Base-by-base conservation (phyloP, 2,113 vertebrate species). In the Ptilonorhynchus violaceus region DNA sequence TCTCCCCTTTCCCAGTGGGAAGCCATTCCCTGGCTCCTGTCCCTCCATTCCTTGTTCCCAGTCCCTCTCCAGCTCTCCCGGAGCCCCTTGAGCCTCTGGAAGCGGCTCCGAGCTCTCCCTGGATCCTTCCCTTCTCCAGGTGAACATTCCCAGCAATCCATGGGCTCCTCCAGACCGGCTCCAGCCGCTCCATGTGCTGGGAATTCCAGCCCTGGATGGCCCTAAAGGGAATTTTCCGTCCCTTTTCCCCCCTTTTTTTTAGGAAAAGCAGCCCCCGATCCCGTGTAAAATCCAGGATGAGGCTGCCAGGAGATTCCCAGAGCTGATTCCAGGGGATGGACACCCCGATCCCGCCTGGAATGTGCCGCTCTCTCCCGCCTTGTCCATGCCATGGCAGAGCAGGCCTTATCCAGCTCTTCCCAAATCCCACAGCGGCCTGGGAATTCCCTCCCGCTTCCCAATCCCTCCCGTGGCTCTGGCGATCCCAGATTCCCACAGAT, bases 321-420 rank as follows among this genome's bases (percentile, higher is more conserved):
- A 5, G 60, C 37, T 30, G 37, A 41, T 63, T 30, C 60, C 60
- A 30, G 27, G 27, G 37, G 25, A 41, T 28, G 60, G 60, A 41
- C 37, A 30, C 25, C 37, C 60, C 3, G 8, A 41, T 39, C 60
- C 60, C 60, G 9, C 27, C 27, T 13, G 39, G 60, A 41, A 63
- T 63, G 58, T 11, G 33, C 58, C 15, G 21, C 31, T 56, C 55
- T 22, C 58, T 24, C 56, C 56, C 13, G 47, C 52, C 52, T 13
- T 81, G 79, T 59, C 91, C 91, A 18, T 91, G 67, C 85, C 91
- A 52, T 76, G 88, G 88, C 94, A 93, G 88, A 76, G 37, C 74
- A 46, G 25, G 25, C 33, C n/a, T 81, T 41, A 6, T 30, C 8
- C 52, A 56, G 47, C 63, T 70, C 20, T 47, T 88, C 78, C 78